phyloP scores from a whole-genome alignment of 2,888 invertebrate genomes.

The Hydraecia micacea region DNA sequence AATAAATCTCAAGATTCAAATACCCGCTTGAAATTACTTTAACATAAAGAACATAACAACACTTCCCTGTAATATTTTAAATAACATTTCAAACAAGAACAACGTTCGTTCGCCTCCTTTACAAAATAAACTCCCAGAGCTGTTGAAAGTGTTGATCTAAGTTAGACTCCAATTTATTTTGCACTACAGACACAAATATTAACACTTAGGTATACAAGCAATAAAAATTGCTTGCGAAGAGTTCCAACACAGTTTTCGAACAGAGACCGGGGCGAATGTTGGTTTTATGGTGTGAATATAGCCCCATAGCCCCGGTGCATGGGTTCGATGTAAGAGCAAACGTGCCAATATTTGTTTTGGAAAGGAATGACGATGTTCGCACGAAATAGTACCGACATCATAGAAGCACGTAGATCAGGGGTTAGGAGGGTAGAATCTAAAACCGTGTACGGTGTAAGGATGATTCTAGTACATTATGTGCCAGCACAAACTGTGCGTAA shows the following conservation, averaged over 20 bases:
- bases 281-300: slow-evolving; percentile 11
- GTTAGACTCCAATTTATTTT: slow-evolving; percentile 43
- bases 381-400: background rate
- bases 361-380: background rate
- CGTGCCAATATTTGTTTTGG: slow-evolving; percentile 23
- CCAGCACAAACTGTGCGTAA: background rate
- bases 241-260: slow-evolving; percentile 21
- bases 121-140: slow-evolving; percentile 23
- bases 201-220: slow-evolving; percentile 7
- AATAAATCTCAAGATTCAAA: background rate
- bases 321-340: background rate
- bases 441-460: too few species aligned
- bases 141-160: slow-evolving; percentile 42
- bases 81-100: slow-evolving; percentile 19
- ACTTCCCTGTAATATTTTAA: slow-evolving; percentile 13
- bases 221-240: slow-evolving; percentile 8
- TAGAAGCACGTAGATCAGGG: background rate
- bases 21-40: background rate
- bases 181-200: slow-evolving; percentile 14
- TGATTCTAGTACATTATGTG: background rate
- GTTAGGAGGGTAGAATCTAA: background rate
- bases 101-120: slow-evolving; percentile 1
- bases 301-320: background rate
- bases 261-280: slow-evolving; percentile 1
- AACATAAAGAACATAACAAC: slow-evolving; percentile 2